Evolutionary conservation across 2,113 vertebrate species (phyloP), one percentile per base, ranked within the genome.

Genomic region (Channa argus): DNA sequence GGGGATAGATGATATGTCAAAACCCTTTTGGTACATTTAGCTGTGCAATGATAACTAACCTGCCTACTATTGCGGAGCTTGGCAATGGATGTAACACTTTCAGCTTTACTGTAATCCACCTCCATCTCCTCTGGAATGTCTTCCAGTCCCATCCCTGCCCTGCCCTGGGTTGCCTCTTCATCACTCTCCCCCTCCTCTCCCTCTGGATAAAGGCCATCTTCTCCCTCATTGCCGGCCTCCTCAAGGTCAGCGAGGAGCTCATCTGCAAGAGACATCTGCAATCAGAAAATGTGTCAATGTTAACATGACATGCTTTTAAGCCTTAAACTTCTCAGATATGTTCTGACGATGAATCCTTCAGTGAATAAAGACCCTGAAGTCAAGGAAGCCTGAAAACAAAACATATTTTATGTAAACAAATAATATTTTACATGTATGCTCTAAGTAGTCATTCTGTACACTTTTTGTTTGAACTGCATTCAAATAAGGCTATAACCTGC

Each of bases 101-200:
- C 96, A 1, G 95, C 93, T 64, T 91, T 90, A 1, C 95, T 95
- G 55, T 95, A 94, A 71, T 97, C 96, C 72, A 96, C 86, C 86
- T 97, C 96, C 82, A 96, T 96, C 87, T 97, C 96, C 84, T 97
- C 96, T 58, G 96, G 95, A 38, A 97, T 96, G 73, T 96, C 96
- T 45, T 97, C 96, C 51, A 97, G 92, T 0, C 93, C 88, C 1
- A 88, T 90, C 2, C 88, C 87, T 5, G 68, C 75, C 86, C 56
- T 92, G 85, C 53, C 94, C 85, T 83, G 92, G 37, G 24, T 52
- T 0, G 2, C 62, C 34, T 94, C 96, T 83, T 93, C 96, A 71
- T 96, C 96, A 14, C 95, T 96, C 4, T 96, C 96, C 2, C 94
- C 94, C 0, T 95, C 96, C 2, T 96, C 96, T 56, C 86, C 96